Conservation (phyloP, 2,888 invertebrate genomes). For the Lysandra bellargus region DNA sequence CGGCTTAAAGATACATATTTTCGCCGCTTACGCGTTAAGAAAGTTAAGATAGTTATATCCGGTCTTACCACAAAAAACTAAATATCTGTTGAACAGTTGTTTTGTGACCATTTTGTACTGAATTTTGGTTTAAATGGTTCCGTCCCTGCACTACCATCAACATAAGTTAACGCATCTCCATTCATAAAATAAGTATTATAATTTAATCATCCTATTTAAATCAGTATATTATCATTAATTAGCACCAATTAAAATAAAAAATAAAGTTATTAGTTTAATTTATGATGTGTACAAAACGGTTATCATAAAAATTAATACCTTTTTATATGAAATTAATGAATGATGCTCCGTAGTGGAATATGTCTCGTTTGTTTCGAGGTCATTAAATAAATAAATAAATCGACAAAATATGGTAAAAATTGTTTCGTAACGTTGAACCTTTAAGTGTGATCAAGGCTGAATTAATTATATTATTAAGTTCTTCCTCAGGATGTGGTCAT, state of each 20-base stretch:
- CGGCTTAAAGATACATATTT: no score
- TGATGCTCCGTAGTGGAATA: background rate
- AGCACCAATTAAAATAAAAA: conserved; percentile 10
- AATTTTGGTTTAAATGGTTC: background rate
- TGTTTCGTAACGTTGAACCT: background rate
- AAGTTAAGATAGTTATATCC: no score
- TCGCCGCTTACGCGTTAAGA: no score
- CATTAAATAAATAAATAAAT: background rate
- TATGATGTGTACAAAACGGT: background rate
- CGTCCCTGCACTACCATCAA: background rate
- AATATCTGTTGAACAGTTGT: no score
- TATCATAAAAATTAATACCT: background rate
- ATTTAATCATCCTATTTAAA: background rate
- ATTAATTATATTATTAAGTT: background rate
- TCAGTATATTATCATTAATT: background rate
- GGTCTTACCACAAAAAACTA: no score
- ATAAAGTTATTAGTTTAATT: conserved; percentile 13
- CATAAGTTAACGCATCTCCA: background rate
- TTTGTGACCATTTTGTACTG: no score
- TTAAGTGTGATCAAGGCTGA: background rate
- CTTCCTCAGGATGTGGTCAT: background rate
- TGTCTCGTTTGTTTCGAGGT: background rate
- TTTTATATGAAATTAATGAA: conserved; percentile 8
- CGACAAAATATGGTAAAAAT: background rate
- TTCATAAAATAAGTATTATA: conserved; percentile 1